Evolutionary conservation across 2,113 vertebrate species (phyloP).

Genomic region (Panthera leo): DNA sequence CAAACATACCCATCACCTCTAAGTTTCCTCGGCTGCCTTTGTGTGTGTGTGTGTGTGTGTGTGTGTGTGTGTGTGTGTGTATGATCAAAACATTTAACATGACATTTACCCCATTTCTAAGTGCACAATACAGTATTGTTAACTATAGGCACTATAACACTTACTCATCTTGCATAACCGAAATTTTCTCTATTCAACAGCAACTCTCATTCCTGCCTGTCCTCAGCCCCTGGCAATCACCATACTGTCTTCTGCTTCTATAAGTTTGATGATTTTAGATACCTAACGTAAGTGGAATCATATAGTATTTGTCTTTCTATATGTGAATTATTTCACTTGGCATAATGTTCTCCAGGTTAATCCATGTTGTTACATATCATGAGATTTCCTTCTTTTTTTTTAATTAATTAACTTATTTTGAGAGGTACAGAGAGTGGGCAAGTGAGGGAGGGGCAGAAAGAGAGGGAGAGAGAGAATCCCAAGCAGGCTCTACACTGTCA

Average conservation of each 20-base stretch:
- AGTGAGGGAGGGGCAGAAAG: too few relatives aligned
- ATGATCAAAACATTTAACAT: background rate
- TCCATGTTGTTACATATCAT: background rate
- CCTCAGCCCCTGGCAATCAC: background rate
- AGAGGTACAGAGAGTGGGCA: too few relatives aligned
- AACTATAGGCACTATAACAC: background rate
- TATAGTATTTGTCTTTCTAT: background rate
- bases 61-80: too few relatives aligned
- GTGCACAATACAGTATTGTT: background rate
- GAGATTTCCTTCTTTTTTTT: background rate
- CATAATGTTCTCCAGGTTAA: background rate
- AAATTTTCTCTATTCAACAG: background rate
- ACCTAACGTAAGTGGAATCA: background rate
- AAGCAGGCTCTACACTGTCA: too few relatives aligned
- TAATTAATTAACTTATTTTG: too few relatives aligned
- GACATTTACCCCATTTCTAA: background rate
- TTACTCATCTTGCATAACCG: background rate
- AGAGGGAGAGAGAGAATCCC: too few relatives aligned
- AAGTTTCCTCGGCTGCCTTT: background rate
- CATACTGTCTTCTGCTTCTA: background rate
- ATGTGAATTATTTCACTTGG: background rate
- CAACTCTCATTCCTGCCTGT: background rate
- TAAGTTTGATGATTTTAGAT: background rate
- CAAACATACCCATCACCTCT: background rate
- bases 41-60: too few relatives aligned